Conservation (phyloP, 2,113 vertebrate genomes). For the Dermatemys mawii region DNA sequence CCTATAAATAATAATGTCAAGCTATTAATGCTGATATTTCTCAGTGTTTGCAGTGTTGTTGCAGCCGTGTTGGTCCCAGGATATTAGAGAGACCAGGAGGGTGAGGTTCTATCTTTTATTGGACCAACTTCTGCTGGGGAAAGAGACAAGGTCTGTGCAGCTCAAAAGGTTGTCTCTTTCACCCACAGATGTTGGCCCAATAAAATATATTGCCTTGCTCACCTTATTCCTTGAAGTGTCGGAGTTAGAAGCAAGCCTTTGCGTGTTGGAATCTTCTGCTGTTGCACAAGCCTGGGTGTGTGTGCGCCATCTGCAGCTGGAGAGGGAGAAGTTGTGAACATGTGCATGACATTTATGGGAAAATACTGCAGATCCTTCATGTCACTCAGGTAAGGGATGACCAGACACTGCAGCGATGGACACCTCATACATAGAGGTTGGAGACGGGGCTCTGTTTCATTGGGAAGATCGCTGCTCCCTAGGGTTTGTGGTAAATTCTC, state of each 20-base stretch:
- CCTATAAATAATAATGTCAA: not conserved
- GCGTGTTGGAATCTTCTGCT: not conserved
- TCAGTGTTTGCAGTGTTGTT: not conserved
- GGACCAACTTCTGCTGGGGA: not conserved
- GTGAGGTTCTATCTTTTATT: not conserved
- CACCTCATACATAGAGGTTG: not conserved
- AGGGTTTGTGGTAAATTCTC: not conserved
- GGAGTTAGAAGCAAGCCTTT: not conserved
- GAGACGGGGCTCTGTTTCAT: not conserved
- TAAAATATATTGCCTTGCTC: not conserved
- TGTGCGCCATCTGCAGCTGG: not conserved
- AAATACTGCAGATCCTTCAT: not conserved
- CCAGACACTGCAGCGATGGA: not conserved
- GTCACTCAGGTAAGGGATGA: not conserved
- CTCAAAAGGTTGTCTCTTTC: not conserved
- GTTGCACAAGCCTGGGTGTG: not conserved
- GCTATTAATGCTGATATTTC: not conserved
- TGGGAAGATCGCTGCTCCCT: not conserved
- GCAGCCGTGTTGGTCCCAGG: not conserved
- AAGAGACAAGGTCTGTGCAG: not conserved
- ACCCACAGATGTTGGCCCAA: not conserved
- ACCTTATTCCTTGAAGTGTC: not conserved
- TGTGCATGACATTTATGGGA: not conserved
- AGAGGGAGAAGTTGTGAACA: too few species aligned
- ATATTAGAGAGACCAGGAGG: not conserved